Conservation (phyloP, 2,113 vertebrate species). For the Procapra przewalskii region DNA sequence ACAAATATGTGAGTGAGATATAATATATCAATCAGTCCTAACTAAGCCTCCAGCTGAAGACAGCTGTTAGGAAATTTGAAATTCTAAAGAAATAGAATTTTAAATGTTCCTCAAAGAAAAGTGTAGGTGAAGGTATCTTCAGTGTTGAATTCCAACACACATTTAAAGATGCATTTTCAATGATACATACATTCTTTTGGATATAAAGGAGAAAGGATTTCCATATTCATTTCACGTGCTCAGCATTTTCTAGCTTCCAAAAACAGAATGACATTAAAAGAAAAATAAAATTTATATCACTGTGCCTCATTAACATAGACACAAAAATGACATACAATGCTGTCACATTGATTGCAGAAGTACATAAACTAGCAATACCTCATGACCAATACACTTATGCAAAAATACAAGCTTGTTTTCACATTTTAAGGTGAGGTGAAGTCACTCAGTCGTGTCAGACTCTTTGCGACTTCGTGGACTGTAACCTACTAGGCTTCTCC, state of each 20-base stretch:
- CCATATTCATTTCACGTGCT: background rate
- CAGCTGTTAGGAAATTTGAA: background rate
- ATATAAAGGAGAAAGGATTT: background rate
- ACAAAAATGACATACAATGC: background rate
- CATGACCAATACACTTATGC: background rate
- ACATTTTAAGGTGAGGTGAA: background rate
- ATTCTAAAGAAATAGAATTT: background rate
- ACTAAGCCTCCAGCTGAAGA: background rate
- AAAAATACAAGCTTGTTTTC: background rate
- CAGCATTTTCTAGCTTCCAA: background rate
- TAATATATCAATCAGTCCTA: background rate
- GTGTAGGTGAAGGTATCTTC: background rate
- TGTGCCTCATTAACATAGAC: background rate
- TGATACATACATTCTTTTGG: background rate
- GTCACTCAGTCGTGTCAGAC: rapidly evolving
- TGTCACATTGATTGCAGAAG: background rate
- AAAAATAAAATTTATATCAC: background rate
- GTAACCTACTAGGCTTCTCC: no score
- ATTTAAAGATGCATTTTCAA: background rate
- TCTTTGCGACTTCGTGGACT: no score
- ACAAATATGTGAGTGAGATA: background rate
- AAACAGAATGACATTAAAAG: background rate
- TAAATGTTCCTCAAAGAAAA: background rate
- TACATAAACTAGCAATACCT: background rate
- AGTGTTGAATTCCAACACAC: background rate